These are phyloP conservation scores for Chrysopa pallens DNA, from an alignment of 1,140 invertebrate species.

Conservation along the genomic window DNA sequence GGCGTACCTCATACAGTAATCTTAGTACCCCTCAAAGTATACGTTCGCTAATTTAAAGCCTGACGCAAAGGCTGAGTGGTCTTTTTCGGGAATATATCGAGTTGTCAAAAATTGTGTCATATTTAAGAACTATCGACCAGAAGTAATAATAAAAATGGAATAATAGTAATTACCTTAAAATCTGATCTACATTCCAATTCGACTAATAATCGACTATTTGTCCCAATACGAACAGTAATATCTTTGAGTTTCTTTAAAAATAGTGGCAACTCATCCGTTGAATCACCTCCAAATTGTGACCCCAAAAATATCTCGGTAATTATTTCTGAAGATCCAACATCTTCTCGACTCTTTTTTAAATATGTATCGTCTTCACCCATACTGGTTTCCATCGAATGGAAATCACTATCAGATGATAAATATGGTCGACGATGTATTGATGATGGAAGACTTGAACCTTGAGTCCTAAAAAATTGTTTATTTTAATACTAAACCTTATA, in stretches of 20 bases:
- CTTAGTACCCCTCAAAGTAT: too few species aligned
- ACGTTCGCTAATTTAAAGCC: too few species aligned
- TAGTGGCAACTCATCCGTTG: slow-evolving; percentile 49
- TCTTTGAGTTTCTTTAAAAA: slow-evolving; percentile 61
- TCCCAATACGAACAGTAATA: slow-evolving; percentile 69
- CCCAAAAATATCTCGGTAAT: not conserved
- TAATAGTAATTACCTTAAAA: slow-evolving; percentile 38
- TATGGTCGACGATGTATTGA: not conserved
- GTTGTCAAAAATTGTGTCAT: not conserved
- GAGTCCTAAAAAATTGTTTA: not conserved
- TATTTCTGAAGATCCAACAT: not conserved
- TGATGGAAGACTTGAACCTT: not conserved
- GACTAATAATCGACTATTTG: slow-evolving; percentile 60
- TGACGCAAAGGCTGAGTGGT: too few species aligned
- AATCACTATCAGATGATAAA: not conserved
- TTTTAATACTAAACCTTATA: too few species aligned
- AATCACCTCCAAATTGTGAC: slow-evolving; percentile 9
- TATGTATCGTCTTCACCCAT: not conserved
- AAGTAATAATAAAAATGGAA: not conserved
- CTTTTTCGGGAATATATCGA: too few species aligned
- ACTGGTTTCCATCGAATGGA: not conserved
- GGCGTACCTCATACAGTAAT: too few species aligned
- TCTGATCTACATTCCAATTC: slow-evolving; percentile 63
- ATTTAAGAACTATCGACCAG: not conserved
- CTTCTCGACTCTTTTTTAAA: not conserved